A percentile compares a stretch with the other conserved stretches of the same genome.
phyloP scores from a whole-genome alignment of 1,140 invertebrate genomes.

The Andrena cerasifolii region DNA sequence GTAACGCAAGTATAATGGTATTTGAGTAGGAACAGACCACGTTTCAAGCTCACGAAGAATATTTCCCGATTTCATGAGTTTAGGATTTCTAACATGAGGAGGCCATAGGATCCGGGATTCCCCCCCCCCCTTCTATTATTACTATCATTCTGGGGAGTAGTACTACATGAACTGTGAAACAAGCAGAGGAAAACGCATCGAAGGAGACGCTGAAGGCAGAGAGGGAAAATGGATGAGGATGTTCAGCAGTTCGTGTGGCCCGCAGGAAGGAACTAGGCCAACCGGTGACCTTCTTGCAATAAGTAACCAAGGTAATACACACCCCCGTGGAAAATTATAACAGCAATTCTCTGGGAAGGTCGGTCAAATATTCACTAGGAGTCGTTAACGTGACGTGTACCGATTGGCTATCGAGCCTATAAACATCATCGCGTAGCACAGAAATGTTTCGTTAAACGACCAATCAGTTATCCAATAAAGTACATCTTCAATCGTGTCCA shows the following conservation, averaged over 20 bases:
- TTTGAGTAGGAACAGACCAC: not conserved
- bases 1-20: too few species aligned
- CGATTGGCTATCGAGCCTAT: conserved; percentile 3
- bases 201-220: not conserved
- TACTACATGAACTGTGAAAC: conserved; percentile 16
- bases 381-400: not conserved
- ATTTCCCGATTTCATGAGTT: not conserved
- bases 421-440: not conserved
- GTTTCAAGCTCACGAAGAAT: not conserved
- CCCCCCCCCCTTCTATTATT: not conserved
- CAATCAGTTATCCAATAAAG: not conserved
- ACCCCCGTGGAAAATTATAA: conserved; percentile 40
- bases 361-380: conserved; percentile 26
- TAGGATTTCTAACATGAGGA: not conserved
- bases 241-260: conserved; percentile 35
- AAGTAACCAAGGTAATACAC: conserved; percentile 51
- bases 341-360: conserved; percentile 37
- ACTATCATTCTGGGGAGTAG: conserved; percentile 6
- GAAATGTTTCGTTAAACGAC: not conserved
- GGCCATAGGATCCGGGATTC: not conserved
- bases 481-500: too few species aligned
- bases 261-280: conserved; percentile 76
- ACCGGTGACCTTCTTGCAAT: conserved; percentile 74
- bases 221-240: conserved; percentile 27
- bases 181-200: not conserved